Evolutionary conservation across 2,797 vertebrate genomes (phyloP).

Genomic region (Myotis myotis): DNA sequence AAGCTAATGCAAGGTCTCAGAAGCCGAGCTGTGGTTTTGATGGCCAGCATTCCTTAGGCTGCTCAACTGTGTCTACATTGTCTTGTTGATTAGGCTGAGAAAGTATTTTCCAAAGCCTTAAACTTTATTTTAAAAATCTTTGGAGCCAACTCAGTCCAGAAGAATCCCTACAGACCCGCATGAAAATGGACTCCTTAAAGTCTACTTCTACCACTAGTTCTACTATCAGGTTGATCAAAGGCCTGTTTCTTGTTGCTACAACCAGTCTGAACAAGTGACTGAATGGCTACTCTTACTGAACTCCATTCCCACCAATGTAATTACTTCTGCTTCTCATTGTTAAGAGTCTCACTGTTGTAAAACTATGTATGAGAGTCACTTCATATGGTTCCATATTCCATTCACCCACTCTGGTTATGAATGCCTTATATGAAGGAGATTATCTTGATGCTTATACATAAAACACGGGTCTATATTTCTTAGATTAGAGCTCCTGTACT

Average conservation of each 20-base stretch:
- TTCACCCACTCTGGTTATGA: neutral
- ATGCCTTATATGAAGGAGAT: neutral
- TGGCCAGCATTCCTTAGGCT: neutral
- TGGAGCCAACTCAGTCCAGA: neutral
- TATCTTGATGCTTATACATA: neutral
- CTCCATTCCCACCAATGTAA: neutral
- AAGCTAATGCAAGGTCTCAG: neutral
- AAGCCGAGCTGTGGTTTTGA: neutral
- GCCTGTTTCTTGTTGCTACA: conserved; percentile 8
- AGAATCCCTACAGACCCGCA: neutral
- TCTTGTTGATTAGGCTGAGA: neutral
- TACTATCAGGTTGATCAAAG: neutral
- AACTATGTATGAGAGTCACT: neutral
- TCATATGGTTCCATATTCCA: neutral
- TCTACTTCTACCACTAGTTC: neutral
- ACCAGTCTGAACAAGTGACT: neutral
- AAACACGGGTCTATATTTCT: neutral
- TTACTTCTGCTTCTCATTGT: conserved; percentile 5
- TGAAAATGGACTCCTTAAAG: conserved; percentile 11
- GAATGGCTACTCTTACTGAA: neutral
- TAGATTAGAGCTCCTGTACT: neutral
- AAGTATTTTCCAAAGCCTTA: conserved; percentile 18
- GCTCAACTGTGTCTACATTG: neutral
- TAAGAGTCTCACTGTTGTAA: neutral
- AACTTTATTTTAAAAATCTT: neutral